Conservation (phyloP, 2,113 vertebrate genomes). For the Psilopogon haemacephalus region DNA sequence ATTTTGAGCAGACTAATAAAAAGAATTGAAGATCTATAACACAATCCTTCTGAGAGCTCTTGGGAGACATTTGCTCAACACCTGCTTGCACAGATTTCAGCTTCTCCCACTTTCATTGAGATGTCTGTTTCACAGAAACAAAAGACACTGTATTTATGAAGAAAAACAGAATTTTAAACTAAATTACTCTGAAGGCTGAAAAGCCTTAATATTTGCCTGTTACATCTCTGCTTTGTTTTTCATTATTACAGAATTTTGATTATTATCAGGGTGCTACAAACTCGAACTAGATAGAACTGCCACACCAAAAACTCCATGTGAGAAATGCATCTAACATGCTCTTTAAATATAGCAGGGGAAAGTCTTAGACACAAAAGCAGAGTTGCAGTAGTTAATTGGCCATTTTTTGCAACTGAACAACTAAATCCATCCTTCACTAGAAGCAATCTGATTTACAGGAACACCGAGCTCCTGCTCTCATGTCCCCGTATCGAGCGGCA, state of each 20-base stretch:
- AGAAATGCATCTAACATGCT: not conserved
- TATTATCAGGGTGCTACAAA: not conserved
- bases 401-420: not conserved
- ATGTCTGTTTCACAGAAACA: not conserved
- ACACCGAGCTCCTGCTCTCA: not conserved
- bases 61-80: conserved; percentile 1
- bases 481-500: not conserved
- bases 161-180: not conserved
- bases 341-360: not conserved
- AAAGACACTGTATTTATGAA: not conserved
- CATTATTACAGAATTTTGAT: conserved; percentile 13
- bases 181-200: not conserved
- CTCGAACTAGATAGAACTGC: not conserved
- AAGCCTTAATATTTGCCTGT: not conserved
- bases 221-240: not conserved
- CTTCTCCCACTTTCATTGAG: not conserved
- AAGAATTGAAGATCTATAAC: not conserved
- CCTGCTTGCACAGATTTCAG: not conserved
- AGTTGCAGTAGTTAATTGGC: not conserved
- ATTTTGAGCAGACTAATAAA: not conserved
- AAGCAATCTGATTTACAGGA: not conserved
- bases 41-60: not conserved
- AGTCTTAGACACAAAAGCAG: not conserved
- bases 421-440: not conserved
- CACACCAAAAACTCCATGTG: not conserved